Evolutionary conservation across 1,140 invertebrate species (phyloP), one percentile per base, ranked within the genome.

Genomic region (Drosophila micromelanica): DNA sequence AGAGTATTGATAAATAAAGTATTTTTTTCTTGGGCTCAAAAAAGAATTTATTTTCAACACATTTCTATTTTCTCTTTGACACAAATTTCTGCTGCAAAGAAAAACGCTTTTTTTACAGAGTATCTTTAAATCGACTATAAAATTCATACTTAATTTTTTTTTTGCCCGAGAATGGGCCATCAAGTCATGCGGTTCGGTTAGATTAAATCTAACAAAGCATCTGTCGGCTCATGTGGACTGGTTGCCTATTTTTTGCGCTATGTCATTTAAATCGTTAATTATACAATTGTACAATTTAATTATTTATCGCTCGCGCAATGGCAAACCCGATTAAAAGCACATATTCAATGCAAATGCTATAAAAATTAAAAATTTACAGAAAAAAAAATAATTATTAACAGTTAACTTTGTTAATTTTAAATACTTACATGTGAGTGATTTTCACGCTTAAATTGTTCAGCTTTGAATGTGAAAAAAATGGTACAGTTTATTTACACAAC

Each of bases 181-280:
- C 68, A 40, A 75, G 73, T 75, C 73, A 75, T 75, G 73, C 68
- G 73, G 38, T 65, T 64, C 60, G 61, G 61, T 71, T 60, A 70
- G 60, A 38, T 71, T 42, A 55, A 67, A 67, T 20, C 40, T 38
- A 73, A 61, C 55, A 67, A 61, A 52, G 49, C 54, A 59, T 11
- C 57, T 20, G n/a, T n/a, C 46, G 27, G 30, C 15, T 11, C 35
- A 57, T 43, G 37, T 48, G 59, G 32, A 38, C 35, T 59, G 15
- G 42, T n/a, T 51, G 52, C 3, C 30, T 40, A 4, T 48, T 48
- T 56, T 65, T 60, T 51, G 55, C 37, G 45, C 45, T 9, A 23
- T 54, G 70, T 60, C 55, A 73, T 60, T 73, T 60, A 5, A 60
- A 73, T 73, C 48, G 46, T 67, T 73, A 54, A 68, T 73, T 48